Evolutionary conservation across 2,113 vertebrate species (phyloP), one percentile per base, ranked within the genome.

Genomic region (Peromyscus maniculatus): DNA sequence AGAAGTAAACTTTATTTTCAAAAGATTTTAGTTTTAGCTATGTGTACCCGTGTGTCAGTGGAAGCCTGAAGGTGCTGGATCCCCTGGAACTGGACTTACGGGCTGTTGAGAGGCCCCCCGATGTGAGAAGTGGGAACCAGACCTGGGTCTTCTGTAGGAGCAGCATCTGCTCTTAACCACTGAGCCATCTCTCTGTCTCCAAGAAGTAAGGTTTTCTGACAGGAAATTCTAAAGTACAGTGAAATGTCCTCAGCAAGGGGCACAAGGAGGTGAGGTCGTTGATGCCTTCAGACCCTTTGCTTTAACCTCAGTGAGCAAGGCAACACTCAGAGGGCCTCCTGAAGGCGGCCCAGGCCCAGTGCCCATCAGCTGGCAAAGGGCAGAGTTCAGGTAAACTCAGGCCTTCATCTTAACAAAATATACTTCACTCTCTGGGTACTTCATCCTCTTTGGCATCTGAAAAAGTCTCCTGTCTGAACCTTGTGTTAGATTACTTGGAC

Each of bases 191-290:
- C 19, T 39, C 75, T 49, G 17, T 16, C 77, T 31, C 82, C n/a
- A 64, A 86, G n/a, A 59, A 43, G 59, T 43, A 19, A 46, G 39
- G 33, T 67, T 91, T 87, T 59, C 77, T 77, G 46, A 72, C 16
- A 93, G 72, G 1, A 72, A 78, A 52, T 87, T 67, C 74, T 91
- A 79, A 87, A 94, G 33, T 87, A 86, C 84, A 72, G n/a, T 52
- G 31, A 52, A 28, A 17, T 64, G 62, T n/a, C 8, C 36, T 93
- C 49, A 39, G 33, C 3, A n/a, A 33, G 71, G 57, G 64, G 74
- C n/a, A 39, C 28, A 33, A 84, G 66, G 22, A 83, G n/a, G 22
- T n/a, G 72, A 89, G 16, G 9, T 43, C 43, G 26, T 46, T 2
- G 69, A 52, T 9, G 52, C 5, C 28, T 59, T 89, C 82, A 13